Conservation (phyloP, 2,888 invertebrate species). For the Melanotus villosus region DNA sequence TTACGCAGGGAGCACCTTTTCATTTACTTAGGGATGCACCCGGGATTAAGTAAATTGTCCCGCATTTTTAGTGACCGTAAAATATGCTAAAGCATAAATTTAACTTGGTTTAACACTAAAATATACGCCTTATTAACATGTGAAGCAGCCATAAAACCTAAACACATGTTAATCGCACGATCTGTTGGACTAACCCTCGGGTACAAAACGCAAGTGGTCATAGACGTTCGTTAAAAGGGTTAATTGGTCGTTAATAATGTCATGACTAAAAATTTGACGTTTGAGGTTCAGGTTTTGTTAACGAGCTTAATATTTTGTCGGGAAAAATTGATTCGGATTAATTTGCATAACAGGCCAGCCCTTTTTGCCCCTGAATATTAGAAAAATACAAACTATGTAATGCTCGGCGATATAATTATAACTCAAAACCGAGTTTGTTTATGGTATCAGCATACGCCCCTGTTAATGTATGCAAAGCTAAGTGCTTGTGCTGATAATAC, state of each 20-base stretch:
- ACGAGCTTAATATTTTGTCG: too few relatives aligned
- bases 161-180: slow-evolving; percentile 19
- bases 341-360: too few relatives aligned
- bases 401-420: too few relatives aligned
- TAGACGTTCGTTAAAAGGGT: not conserved
- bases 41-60: slow-evolving; percentile 30
- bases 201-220: not conserved
- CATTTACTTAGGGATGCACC: slow-evolving; percentile 30
- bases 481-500: not conserved
- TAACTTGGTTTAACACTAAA: slow-evolving; percentile 1
- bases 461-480: slow-evolving; percentile 5
- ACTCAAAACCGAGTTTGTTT: too few relatives aligned
- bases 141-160: slow-evolving; percentile 4
- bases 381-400: too few relatives aligned
- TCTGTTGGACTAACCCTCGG: not conserved
- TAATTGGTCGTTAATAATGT: not conserved
- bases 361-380: too few relatives aligned
- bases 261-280: too few relatives aligned
- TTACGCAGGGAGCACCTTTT: slow-evolving; percentile 23
- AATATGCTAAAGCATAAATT: slow-evolving; percentile 2
- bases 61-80: slow-evolving; percentile 15
- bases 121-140: slow-evolving; percentile 12
- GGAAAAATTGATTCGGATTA: too few relatives aligned
- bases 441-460: too few relatives aligned
- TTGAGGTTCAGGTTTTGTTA: too few relatives aligned